Evolutionary conservation across 2,113 vertebrate genomes (phyloP).

Genomic region (Menidia beryllina): DNA sequence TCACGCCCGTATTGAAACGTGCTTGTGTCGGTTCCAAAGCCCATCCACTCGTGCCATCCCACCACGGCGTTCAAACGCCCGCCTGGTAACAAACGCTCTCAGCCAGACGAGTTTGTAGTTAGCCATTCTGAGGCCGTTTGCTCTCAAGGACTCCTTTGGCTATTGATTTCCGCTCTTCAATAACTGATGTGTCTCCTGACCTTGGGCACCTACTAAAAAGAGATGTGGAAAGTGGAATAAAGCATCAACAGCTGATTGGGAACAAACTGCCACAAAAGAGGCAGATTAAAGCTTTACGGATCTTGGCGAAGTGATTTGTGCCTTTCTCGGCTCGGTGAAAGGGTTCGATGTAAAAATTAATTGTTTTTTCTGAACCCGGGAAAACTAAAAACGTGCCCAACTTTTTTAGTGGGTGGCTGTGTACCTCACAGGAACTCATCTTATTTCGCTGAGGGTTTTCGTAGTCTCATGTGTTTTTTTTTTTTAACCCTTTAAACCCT

Average conservation of each 20-base stretch:
- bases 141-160: slow-evolving; percentile 65
- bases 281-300: slow-evolving; percentile 56
- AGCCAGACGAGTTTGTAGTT: slow-evolving; percentile 44
- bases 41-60: too few relatives aligned
- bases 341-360: slow-evolving; percentile 52
- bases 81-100: background rate
- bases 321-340: slow-evolving; percentile 35
- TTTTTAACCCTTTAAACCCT: too few relatives aligned
- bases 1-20: too few relatives aligned
- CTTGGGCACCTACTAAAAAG: slow-evolving; percentile 67
- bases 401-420: background rate
- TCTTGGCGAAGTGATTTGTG: slow-evolving; percentile 54
- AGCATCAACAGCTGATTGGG: slow-evolving; percentile 72
- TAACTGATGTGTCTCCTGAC: slow-evolving; percentile 71
- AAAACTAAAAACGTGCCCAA: slow-evolving; percentile 4
- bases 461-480: too few relatives aligned
- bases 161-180: slow-evolving; percentile 72
- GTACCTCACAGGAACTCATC: too few relatives aligned
- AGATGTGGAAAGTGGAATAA: slow-evolving; percentile 44
- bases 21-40: too few relatives aligned
- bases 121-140: slow-evolving; percentile 39
- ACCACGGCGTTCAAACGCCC: background rate
- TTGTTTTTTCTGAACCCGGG: slow-evolving; percentile 33
- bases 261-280: slow-evolving; percentile 56
- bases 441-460: too few relatives aligned